Evolutionary conservation across 2,797 vertebrate genomes (phyloP).

Genomic region (Chelmon rostratus): DNA sequence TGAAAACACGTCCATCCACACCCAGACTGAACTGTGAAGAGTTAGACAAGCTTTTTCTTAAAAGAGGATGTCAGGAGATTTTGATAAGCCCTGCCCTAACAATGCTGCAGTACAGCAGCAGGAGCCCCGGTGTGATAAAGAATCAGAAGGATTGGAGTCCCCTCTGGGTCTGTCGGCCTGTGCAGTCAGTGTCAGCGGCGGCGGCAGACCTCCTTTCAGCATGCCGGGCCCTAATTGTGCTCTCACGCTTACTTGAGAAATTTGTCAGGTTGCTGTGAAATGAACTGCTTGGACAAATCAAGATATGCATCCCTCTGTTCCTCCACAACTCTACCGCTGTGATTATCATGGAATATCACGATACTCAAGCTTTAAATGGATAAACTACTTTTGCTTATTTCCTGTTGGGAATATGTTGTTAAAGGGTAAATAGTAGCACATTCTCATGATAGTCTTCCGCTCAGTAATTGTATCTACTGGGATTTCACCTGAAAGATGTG

Average conservation of each 20-base stretch:
- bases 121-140: slow-evolving; percentile 53
- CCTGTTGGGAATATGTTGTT: slow-evolving; percentile 54
- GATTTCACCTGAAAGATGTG: slow-evolving; percentile 64
- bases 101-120: slow-evolving; percentile 47
- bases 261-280: slow-evolving; percentile 74
- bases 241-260: slow-evolving; percentile 71
- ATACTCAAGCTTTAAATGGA: slow-evolving; percentile 33
- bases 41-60: slow-evolving; percentile 47
- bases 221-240: slow-evolving; percentile 68
- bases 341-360: slow-evolving; percentile 47
- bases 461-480: slow-evolving; percentile 66
- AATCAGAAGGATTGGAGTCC: slow-evolving; percentile 50
- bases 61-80: slow-evolving; percentile 57
- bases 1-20: slow-evolving; percentile 40
- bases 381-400: slow-evolving; percentile 49
- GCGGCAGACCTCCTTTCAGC: slow-evolving; percentile 64
- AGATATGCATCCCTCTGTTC: slow-evolving; percentile 54
- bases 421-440: slow-evolving; percentile 55
- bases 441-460: slow-evolving; percentile 54
- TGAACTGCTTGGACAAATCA: slow-evolving; percentile 61
- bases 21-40: slow-evolving; percentile 42
- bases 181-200: slow-evolving; percentile 59
- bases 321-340: not conserved
- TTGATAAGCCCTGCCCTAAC: slow-evolving; percentile 57
- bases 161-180: slow-evolving; percentile 59